phyloP scores from a whole-genome alignment of 2,113 vertebrate species.

The Vulpes ferrilata region DNA sequence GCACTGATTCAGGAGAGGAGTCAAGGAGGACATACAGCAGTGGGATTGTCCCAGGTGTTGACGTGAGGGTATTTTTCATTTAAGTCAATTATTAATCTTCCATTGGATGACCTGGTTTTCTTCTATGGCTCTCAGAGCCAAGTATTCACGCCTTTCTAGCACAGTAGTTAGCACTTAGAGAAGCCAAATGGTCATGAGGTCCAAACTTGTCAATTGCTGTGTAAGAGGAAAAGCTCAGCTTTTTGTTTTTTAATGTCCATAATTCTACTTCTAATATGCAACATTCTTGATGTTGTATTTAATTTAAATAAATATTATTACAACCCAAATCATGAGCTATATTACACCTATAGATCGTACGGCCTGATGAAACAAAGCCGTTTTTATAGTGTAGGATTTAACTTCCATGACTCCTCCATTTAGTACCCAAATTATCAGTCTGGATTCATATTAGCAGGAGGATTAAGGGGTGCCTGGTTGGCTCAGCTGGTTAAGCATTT shows the following conservation, averaged over 20 bases:
- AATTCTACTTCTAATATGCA: neutral
- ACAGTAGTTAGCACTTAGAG: neutral
- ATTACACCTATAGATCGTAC: neutral
- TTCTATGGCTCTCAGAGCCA: neutral
- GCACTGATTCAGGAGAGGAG: neutral
- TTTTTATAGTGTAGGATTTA: neutral
- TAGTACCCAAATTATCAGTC: neutral
- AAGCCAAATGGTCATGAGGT: neutral
- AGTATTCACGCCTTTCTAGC: neutral
- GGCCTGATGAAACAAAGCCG: neutral
- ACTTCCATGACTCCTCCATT: neutral
- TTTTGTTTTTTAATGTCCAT: neutral
- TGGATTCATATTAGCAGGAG: neutral
- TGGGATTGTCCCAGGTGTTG: neutral
- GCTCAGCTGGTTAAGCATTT: no score
- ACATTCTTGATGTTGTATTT: neutral
- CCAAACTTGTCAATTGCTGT: neutral
- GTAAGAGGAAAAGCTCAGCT: neutral
- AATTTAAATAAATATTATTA: neutral
- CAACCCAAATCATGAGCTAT: neutral
- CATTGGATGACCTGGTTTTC: neutral
- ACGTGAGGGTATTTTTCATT: slow-evolving; percentile 16
- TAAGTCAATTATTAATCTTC: slow-evolving; percentile 23
- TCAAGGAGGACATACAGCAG: accelerated
- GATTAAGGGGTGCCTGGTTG: neutral